Percentiles rank a stretch among this genome's conserved stretches.
Evolutionary conservation across 1,140 invertebrate species (phyloP).

Genomic region (Adelges cooleyi): DNA sequence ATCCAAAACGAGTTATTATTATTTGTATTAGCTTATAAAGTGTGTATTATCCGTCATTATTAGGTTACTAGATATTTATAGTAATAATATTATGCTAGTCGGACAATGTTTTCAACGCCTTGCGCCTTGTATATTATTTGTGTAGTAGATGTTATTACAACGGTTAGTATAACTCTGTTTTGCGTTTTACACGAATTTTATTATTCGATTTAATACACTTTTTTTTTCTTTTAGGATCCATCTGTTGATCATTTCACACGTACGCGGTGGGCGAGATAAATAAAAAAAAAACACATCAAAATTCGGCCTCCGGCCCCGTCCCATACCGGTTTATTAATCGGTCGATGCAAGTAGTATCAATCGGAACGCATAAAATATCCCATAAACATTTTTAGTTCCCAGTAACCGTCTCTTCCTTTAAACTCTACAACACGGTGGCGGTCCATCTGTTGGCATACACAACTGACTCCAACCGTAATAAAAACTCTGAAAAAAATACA

Average conservation of each 20-base stretch:
- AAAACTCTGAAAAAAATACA: no score
- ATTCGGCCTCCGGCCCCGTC: not conserved
- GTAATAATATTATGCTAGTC: no score
- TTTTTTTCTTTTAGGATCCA: not conserved
- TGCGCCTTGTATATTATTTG: no score
- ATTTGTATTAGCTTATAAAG: no score
- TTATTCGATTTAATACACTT: no score
- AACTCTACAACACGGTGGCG: no score
- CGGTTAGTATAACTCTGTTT: slow-evolving; percentile 5
- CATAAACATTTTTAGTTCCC: slow-evolving; percentile 10
- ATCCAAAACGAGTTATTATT: no score
- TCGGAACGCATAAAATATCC: slow-evolving; percentile 19
- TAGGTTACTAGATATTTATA: no score
- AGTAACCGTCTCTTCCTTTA: slow-evolving; percentile 3
- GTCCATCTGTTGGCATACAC: no score
- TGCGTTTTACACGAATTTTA: slow-evolving; percentile 1
- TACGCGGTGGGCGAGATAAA: not conserved
- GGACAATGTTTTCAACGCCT: not conserved
- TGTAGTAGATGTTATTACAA: no score
- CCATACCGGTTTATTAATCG: slow-evolving; percentile 17
- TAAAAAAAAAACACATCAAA: slow-evolving; percentile 2
- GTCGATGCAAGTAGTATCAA: slow-evolving; percentile 9
- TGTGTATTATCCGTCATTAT: no score
- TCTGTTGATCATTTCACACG: slow-evolving; percentile 16
- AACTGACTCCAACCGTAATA: no score